Evolutionary conservation across 37 sponge, comb jelly and placozoan genomes (phyloP).

Genomic region (Spongilla lacustris): DNA sequence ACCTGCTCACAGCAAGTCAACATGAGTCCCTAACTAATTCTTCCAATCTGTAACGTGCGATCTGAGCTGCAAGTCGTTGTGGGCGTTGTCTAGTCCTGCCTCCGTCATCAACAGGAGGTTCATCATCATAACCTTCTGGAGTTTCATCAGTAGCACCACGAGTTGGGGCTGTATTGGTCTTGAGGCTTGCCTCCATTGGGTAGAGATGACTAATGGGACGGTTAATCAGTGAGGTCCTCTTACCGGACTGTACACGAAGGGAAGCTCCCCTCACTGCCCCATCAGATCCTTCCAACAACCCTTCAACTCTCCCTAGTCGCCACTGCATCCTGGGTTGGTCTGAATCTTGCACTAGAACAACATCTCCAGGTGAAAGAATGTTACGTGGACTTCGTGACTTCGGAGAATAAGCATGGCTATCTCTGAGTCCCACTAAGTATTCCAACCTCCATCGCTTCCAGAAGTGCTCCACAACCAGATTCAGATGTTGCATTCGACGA

Average conservation of each 20-base stretch:
- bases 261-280: slow-evolving; percentile 17
- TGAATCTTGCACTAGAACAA: slow-evolving; percentile 16
- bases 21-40: no score
- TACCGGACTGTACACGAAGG: background rate
- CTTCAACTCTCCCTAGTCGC: slow-evolving; percentile 20
- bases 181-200: no score
- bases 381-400: background rate
- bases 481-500: slow-evolving; percentile 21
- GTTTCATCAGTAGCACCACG: no score
- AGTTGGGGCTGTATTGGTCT: no score
- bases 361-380: slow-evolving; percentile 15
- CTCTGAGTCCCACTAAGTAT: slow-evolving; percentile 28
- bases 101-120: no score
- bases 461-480: slow-evolving; percentile 13
- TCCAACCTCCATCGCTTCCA: slow-evolving; percentile 41
- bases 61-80: no score
- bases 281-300: slow-evolving; percentile 8
- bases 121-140: no score
- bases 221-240: no score
- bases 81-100: no score
- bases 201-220: no score
- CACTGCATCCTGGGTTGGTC: slow-evolving; percentile 4
- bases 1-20: no score
- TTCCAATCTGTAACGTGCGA: no score
- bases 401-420: slow-evolving; percentile 6